Base-by-base conservation (phyloP, 2,797 vertebrate species). In the Helarctos malayanus region DNA sequence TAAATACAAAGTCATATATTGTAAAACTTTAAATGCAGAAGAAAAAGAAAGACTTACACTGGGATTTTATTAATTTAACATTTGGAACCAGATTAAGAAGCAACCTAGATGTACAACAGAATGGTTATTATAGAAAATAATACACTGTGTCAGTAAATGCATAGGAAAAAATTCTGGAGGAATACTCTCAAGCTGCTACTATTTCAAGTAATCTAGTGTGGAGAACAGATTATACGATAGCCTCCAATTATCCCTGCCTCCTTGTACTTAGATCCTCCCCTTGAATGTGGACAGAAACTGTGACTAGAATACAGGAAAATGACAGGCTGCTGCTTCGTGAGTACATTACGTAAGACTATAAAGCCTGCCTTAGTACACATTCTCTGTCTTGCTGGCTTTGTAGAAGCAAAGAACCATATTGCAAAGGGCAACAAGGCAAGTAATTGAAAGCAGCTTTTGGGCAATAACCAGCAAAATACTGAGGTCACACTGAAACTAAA, bases 31-130 rank as follows among this genome's bases (percentile, higher is more conserved):
- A 49, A 87, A 89, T 47, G 81, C 23, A 84, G 87, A 94, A 83
- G 52, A 6, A 87, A 97, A 93, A 91, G 12, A 86, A 95, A 89
- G 14, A 84, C 73, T 92, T 90, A 65, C 32, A 54, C 12, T 73
- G 45, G 12, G 35, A 27, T 57, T 11, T 76, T 85, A 68, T 49
- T 88, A 80, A 10, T 52, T 85, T 80, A 96, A 71, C n/a, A 54
- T 94, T 89, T n/a, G 94, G 56, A 97, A 85, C 19, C 45, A 83
- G 52, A 27, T 65, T 92, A 95, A 94, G 41, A 92, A 68, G 25
- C 12, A 94, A 71, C 32, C 38, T 80, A 49, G 38, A 82, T 69
- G 19, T 84, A 95, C 15, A 88, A 52, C 14, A 86, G 79, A 15
- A 49, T 65, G 25, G 45, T 38, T 86, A 61, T 83, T 92, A 57